Conservation (phyloP, 2,113 vertebrate genomes). For the Polyodon spathula region DNA sequence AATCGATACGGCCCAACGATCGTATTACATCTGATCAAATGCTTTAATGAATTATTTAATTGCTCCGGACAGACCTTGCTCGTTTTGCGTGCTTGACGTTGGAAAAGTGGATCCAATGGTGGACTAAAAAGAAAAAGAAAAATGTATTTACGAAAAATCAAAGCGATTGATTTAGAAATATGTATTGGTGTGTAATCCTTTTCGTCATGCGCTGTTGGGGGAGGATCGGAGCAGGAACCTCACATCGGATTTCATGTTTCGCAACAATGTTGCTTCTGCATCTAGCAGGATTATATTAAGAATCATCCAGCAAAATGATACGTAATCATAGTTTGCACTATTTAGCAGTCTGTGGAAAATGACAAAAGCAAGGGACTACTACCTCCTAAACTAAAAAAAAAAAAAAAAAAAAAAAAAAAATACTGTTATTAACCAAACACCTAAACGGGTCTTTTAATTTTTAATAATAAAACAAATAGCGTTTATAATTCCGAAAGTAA, state of each 20-base stretch:
- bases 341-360: constrained; percentile 11
- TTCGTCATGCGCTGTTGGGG: constrained; percentile 62
- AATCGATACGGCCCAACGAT: neutral
- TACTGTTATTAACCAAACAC: neutral
- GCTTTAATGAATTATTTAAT: constrained; percentile 47
- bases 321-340: constrained; percentile 23
- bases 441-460: neutral
- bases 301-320: constrained; percentile 20
- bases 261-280: constrained; percentile 24
- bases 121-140: constrained; percentile 45
- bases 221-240: constrained; percentile 44
- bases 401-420: constrained; percentile 7
- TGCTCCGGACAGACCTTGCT: constrained; percentile 24
- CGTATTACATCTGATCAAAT: constrained; percentile 18
- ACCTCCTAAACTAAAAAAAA: too few species aligned
- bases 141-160: too few species aligned
- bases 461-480: neutral
- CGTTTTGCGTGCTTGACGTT: constrained; percentile 30
- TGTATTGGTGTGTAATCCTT: constrained; percentile 21
- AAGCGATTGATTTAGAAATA: constrained; percentile 4
- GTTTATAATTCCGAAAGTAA: too few species aligned
- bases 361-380: too few species aligned
- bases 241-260: constrained; percentile 25
- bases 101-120: constrained; percentile 48
- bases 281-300: constrained; percentile 25